phyloP scores from a whole-genome alignment of 2,113 vertebrate species.

The Antigone vipio region DNA sequence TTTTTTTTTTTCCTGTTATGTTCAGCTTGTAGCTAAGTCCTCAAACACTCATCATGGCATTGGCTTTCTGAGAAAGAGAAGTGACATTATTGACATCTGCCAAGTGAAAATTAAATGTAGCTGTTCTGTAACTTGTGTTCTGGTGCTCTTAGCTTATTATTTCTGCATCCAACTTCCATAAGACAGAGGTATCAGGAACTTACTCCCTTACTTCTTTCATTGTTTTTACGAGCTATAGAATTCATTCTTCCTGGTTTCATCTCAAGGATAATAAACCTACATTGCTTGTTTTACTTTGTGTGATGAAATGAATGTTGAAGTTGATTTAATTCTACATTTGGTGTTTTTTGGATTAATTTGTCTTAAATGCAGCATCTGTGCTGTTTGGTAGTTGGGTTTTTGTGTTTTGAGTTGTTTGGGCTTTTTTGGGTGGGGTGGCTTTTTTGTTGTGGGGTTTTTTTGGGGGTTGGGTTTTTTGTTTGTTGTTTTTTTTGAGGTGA shows the following conservation, averaged over 20 bases:
- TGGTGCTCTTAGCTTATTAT: background rate
- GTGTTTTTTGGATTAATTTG: background rate
- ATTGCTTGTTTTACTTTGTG: background rate
- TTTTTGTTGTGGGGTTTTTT: background rate
- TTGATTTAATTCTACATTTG: background rate
- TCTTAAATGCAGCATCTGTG: background rate
- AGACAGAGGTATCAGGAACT: background rate
- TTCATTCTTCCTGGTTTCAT: background rate
- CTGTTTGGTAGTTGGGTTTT: background rate
- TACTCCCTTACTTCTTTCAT: background rate
- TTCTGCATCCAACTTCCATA: background rate
- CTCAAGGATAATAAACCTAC: background rate
- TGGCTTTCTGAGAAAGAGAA: background rate
- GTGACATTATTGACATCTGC: background rate
- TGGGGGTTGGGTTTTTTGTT: background rate
- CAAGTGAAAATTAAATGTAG: background rate
- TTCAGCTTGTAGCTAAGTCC: background rate
- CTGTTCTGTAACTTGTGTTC: rapidly evolving
- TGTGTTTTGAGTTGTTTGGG: background rate
- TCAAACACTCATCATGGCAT: background rate
- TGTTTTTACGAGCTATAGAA: background rate
- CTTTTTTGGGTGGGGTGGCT: too few relatives aligned
- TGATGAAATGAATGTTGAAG: background rate
- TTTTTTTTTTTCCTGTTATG: background rate
- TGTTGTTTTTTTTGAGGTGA: background rate